Evolutionary conservation across 1,140 invertebrate species (phyloP), one percentile per base, ranked within the genome.

Genomic region (Drosophila nannoptera): DNA sequence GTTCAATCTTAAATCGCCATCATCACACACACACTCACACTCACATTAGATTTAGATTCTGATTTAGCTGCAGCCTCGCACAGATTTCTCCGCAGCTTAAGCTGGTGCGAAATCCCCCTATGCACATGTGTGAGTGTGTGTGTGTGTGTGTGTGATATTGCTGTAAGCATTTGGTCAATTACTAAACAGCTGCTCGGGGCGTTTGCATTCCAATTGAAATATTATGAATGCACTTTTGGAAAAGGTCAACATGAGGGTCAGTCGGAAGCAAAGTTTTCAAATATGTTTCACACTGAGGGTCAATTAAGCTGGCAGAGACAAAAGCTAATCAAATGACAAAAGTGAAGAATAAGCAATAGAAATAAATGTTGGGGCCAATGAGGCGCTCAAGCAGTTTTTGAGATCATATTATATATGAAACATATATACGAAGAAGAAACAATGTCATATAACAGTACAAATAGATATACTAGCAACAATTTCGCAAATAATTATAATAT

Each of bases 1-100:
- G 22, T 84, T 70, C 76, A 75, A 83, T 83, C 80, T 83, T 74
- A 78, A 73, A 84, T 84, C 73, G 71, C 64, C 80, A 78, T 59
- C 73, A 68, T 80, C 69, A 80, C 22, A 29, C 16, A 49, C 8
- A 35, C 31, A 35, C 4, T 5, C 33, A 40, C 22, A 43, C 6
- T 14, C 38, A 43, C 5, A 50, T 36, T 46, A 38, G 58, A 75
- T 75, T 69, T 60, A 36, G 55, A 59, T 59, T 66, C 31, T 50
- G 63, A 66, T 65, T 49, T 35, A 22, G 29, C 43, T 45, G 14
- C 31, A 33, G 40, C 49, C 36, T 65, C n/a, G 8, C 55, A 42
- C 16, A 31, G 22, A 14, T 22, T 22, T 22, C 22, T 22, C 22
- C 22, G 46, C 12, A 63, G 66, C 42, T 65, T 69, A 69, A 45